These are phyloP conservation scores for Neopelma chrysocephalum DNA, from an alignment of 2,797 vertebrate genomes.

Conservation along the genomic window DNA sequence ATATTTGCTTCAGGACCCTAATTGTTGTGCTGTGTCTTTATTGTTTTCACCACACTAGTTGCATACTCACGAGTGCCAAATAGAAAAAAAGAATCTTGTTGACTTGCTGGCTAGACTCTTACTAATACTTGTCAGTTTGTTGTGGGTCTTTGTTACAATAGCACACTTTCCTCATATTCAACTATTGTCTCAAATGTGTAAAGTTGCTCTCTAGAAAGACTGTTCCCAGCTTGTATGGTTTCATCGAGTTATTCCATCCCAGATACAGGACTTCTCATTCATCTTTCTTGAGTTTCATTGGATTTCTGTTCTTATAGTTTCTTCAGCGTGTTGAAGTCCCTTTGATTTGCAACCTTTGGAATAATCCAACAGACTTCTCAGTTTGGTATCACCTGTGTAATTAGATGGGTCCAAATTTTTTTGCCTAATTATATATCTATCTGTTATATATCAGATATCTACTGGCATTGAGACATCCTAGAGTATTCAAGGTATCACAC, in stretches of 20 bases:
- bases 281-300: neutral
- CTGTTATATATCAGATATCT: neutral
- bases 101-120: neutral
- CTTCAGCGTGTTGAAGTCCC: neutral
- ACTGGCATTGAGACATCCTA: neutral
- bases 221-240: neutral
- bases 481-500: neutral
- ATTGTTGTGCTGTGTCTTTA: too few species aligned
- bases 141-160: neutral
- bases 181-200: neutral
- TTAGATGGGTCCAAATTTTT: neutral
- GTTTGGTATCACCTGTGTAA: neutral
- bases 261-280: neutral
- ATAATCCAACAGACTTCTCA: neutral
- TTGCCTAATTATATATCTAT: neutral
- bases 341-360: neutral
- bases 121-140: neutral
- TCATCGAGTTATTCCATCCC: fast-evolving
- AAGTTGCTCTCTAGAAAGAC: neutral
- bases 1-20: too few species aligned
- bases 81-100: neutral
- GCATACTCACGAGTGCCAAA: neutral
- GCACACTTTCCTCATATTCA: neutral
- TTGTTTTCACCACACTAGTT: neutral
- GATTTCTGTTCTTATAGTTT: neutral